phyloP scores from a whole-genome alignment of 2,113 vertebrate genomes.

The Nothoprocta perdicaria region DNA sequence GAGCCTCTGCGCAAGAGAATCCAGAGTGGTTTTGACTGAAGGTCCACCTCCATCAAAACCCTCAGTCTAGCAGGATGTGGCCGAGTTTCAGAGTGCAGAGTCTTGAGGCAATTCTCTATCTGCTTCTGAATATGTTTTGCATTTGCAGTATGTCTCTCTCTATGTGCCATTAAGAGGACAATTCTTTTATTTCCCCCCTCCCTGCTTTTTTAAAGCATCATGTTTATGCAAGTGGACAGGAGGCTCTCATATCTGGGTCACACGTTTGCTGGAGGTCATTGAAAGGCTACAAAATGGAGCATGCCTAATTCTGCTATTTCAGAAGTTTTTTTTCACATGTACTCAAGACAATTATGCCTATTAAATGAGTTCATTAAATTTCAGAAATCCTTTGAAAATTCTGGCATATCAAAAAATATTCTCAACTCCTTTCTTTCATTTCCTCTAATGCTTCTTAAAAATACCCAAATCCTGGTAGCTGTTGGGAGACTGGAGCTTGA shows the following conservation, averaged over 20 bases:
- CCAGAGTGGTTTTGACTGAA: not conserved
- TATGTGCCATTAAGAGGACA: conserved; percentile 58
- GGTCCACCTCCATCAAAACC: not conserved
- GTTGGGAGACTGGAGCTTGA: not conserved
- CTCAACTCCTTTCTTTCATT: conserved; percentile 47
- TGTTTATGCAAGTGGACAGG: conserved; percentile 80
- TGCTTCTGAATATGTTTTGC: conserved; percentile 66
- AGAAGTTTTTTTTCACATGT: conserved; percentile 79
- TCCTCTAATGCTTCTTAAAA: conserved; percentile 36
- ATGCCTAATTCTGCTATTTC: conserved; percentile 84
- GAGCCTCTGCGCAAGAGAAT: conserved; percentile 14
- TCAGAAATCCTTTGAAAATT: conserved; percentile 78
- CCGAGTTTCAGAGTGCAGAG: conserved; percentile 10
- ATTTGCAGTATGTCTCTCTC: conserved; percentile 50
- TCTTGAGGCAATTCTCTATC: conserved; percentile 66
- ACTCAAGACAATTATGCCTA: conserved; percentile 79
- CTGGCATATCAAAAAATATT: conserved; percentile 61
- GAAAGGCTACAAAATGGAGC: conserved; percentile 87
- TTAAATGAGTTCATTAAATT: conserved; percentile 78
- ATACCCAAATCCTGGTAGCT: not conserved
- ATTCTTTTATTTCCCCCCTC: conserved; percentile 46
- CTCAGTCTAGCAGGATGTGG: not conserved
- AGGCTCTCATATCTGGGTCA: conserved; percentile 83
- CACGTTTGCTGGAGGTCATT: conserved; percentile 84
- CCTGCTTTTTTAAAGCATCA: conserved; percentile 73